Evolutionary conservation across 1,140 invertebrate species (phyloP).

Genomic region (Temnothorax nylanderi): DNA sequence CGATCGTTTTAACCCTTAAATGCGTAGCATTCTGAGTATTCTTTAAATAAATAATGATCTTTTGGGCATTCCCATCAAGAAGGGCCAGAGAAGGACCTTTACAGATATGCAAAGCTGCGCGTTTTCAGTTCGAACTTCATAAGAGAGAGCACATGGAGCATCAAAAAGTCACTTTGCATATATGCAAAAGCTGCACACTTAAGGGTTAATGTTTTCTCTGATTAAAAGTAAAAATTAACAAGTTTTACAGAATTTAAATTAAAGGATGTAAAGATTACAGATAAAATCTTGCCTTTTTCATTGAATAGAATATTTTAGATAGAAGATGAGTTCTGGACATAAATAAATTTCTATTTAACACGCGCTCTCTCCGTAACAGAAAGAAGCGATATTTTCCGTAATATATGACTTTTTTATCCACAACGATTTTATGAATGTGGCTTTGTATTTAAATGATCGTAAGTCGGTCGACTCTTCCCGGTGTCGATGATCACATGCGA

Average conservation of each 20-base stretch:
- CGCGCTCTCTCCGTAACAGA: neutral
- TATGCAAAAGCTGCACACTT: no score
- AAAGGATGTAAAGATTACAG: neutral
- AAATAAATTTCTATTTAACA: neutral
- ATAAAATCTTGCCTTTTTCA: neutral
- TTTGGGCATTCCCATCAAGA: no score
- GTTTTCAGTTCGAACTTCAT: no score
- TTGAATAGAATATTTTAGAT: neutral
- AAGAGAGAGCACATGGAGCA: no score
- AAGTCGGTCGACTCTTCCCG: constrained; percentile 35
- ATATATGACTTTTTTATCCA: neutral
- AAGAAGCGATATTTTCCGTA: neutral
- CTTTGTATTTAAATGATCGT: constrained; percentile 45
- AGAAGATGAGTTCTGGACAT: neutral
- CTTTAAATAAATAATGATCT: no score
- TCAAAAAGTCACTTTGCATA: no score
- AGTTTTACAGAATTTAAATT: neutral
- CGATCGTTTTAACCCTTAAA: neutral
- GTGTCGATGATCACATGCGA: constrained; percentile 11
- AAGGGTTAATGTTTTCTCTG: neutral
- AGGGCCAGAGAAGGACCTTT: no score
- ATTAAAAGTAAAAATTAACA: neutral
- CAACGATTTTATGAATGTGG: neutral
- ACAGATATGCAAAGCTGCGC: no score
- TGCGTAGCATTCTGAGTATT: no score